A percentile compares a stretch with the other conserved stretches of the same genome.
Evolutionary conservation across 2,888 invertebrate genomes (phyloP).

Genomic region (Yponomeuta sedellus): DNA sequence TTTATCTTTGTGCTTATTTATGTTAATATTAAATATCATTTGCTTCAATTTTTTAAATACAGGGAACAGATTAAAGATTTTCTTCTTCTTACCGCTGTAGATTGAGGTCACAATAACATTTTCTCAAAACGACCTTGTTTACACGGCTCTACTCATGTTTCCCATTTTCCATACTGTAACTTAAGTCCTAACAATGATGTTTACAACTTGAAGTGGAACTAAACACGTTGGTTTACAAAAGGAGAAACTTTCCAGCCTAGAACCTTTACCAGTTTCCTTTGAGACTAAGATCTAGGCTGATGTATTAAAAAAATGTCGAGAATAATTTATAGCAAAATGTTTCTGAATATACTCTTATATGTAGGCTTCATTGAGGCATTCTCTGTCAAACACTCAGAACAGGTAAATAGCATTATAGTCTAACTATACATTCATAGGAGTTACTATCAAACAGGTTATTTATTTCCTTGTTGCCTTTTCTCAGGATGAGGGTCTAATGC

Average conservation of each 20-base stretch:
- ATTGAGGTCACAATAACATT: background rate
- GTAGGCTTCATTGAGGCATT: background rate
- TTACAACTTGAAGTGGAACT: background rate
- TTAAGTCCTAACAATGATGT: background rate
- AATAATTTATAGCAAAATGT: background rate
- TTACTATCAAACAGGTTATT: no score
- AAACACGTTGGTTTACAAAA: background rate
- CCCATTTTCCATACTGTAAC: background rate
- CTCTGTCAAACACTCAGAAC: no score
- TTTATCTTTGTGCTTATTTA: background rate
- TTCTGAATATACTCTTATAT: background rate
- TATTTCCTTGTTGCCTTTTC: background rate
- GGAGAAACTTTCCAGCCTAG: background rate
- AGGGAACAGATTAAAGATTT: background rate
- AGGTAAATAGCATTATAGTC: no score
- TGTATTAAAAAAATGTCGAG: background rate
- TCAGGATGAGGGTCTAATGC: background rate
- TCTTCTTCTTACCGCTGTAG: background rate
- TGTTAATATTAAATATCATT: background rate
- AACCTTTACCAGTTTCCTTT: background rate
- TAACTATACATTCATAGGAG: no score
- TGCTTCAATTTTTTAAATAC: no score
- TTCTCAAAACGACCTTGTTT: background rate
- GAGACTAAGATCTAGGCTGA: background rate
- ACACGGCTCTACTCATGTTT: background rate